Evolutionary conservation across 1,140 invertebrate genomes (phyloP), one percentile per base, ranked within the genome.

Genomic region (Ostrea edulis): DNA sequence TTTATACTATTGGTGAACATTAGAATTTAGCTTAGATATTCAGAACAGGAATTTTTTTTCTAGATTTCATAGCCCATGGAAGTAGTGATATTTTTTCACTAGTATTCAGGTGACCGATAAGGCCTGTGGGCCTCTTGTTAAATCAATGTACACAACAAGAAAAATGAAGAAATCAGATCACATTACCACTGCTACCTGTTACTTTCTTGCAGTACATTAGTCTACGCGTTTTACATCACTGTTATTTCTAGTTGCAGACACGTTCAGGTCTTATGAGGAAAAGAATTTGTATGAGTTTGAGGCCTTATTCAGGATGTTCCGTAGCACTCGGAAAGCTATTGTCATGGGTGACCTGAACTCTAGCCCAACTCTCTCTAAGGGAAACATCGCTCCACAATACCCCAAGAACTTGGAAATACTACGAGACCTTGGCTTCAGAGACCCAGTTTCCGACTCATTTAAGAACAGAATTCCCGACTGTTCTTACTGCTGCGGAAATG

Each of bases 401-500:
- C 20, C 44, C 20, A 44, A 51, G 44, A 52, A 83, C 20, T 52
- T 83, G 51, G 53, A 83, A 52, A 20, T 54, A n/a, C 22, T 53
- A 4, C 53, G 44, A 53, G 82, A 54, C 53, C 14, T 77, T 25
- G 82, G 82, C 51, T 83, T 20, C n/a, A 11, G 53, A 83, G 82
- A 83, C 52, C 82, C 82, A 11, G 53, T 83, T 17, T n/a, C 82
- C n/a, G 44, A 52, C 25, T 53, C 51, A 20, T 52, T 29, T 22
- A 53, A 53, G 9, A n/a, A 83, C 82, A 52, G n/a, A 8, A 14
- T 52, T 7, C 17, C 82, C 0, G 51, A 83, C 52, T 83, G 82
- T 11, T 53, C 82, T 83, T 52, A 53, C 51, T 83, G 82, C 11
- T 83, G 82, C 29, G 82, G 82, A 22, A 83, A 83, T 52, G 35